Base-by-base conservation (phyloP, 2,113 vertebrate genomes). In the Dinomys branickii region DNA sequence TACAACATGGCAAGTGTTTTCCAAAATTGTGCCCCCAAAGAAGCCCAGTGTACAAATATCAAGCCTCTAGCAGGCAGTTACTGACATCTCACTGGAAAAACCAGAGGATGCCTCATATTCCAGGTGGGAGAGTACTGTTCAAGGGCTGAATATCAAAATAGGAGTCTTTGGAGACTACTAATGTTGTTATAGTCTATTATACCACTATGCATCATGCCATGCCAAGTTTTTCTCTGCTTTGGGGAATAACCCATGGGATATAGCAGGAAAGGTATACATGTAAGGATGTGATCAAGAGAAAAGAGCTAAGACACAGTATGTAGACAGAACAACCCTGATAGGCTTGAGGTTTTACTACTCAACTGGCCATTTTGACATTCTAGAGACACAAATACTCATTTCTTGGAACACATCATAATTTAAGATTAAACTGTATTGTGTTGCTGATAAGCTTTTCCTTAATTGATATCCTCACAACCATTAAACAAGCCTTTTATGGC, bases 391-490 rank as follows among this genome's bases (percentile, higher is more conserved):
- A 56, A 81, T 13, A 95, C 67, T 77, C 44, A 63, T 90, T 87
- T 94, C 12, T 33, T n/a, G 71, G 24, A 94, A 56, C 2, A 52
- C 17, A 35, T 50, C 22, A 90, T 78, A 65, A 77, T 75, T 82
- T 61, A 63, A 4, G 28, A 93, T 67, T 90, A 90, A 92, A 91
- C 91, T 52, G 52, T 65, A 84, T 12, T 81, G 35, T 13, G 44
- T 47, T 78, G 26, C n/a, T 50, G 69, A 41, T 35, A 89, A 96
- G 33, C 33, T 69, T 96, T 77, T 84, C 58, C 85, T 91, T 96
- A 61, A 54, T n/a, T 83, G 44, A 50, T 26, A 86, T 38, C 28
- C 38, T 17, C 2, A 50, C 84, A 58, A 63, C 20, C 47, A 28
- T 20, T 93, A 67, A 85, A 93, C 14, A 61, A 26, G 67, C 20